phyloP scores from a whole-genome alignment of 2,113 vertebrate genomes.

The Columba janthina region DNA sequence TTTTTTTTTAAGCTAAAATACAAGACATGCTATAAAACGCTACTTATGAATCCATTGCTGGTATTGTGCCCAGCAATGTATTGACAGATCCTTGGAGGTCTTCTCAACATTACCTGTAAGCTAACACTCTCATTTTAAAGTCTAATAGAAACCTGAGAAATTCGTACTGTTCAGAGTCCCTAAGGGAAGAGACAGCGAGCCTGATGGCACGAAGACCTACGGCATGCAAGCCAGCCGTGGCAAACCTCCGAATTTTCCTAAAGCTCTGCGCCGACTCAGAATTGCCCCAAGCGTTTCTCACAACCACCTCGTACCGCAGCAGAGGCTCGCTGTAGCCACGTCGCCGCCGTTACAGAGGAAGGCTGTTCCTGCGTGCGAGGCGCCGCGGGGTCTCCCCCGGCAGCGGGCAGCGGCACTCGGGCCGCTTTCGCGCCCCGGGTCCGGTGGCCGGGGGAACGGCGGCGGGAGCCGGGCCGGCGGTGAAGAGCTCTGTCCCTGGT shows the following conservation, averaged over 20 bases:
- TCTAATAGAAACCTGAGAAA: background rate
- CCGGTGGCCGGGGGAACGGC: background rate
- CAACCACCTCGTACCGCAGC: background rate
- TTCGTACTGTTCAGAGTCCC: background rate
- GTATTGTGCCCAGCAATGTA: background rate
- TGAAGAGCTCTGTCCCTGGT: constrained; percentile 66
- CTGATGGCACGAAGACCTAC: background rate
- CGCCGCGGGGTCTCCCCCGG: background rate
- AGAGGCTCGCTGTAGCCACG: background rate
- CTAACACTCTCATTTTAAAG: background rate
- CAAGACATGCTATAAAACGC: background rate
- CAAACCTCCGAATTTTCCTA: background rate
- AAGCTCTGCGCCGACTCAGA: background rate
- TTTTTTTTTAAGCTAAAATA: background rate
- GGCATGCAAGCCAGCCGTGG: background rate
- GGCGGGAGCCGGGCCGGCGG: background rate
- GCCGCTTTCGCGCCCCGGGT: background rate
- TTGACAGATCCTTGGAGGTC: background rate
- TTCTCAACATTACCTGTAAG: background rate
- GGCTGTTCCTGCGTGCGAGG: too few relatives aligned
- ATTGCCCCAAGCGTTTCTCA: background rate
- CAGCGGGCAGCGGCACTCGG: background rate
- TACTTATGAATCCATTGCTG: accelerated
- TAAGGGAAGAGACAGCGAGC: background rate
- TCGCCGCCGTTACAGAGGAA: background rate